These are phyloP conservation scores for Galeruca laticollis DNA, from an alignment of 2,888 invertebrate genomes.

Conservation along the genomic window DNA sequence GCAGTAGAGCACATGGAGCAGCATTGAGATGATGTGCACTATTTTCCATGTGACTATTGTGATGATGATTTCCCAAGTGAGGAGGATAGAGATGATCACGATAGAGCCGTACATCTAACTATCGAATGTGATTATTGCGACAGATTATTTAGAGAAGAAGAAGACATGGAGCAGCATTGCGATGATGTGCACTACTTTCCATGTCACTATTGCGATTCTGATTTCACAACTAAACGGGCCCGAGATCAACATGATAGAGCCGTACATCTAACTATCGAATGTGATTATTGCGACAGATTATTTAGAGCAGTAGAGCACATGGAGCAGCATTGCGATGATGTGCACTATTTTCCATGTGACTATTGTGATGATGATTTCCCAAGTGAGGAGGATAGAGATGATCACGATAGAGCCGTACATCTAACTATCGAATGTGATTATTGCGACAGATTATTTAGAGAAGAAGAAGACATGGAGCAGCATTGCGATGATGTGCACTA, in stretches of 20 bases:
- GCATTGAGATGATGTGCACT: conserved; percentile 4
- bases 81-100: conserved; percentile 1
- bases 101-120: conserved; percentile 1
- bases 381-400: too few species aligned
- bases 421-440: too few species aligned
- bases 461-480: too few species aligned
- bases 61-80: neutral
- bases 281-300: too few species aligned
- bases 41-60: conserved; percentile 15
- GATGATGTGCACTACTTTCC: conserved; percentile 9
- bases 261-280: conserved; percentile 8
- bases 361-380: too few species aligned
- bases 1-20: neutral
- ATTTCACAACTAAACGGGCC: neutral
- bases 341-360: too few species aligned
- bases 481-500: too few species aligned
- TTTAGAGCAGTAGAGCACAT: too few species aligned
- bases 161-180: conserved; percentile 10
- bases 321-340: too few species aligned
- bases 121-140: too few species aligned
- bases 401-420: too few species aligned
- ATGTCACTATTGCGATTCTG: conserved; percentile 6
- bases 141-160: neutral
- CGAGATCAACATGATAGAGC: neutral
- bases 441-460: too few species aligned